Evolutionary conservation across 2,888 invertebrate species (phyloP), one percentile per base, ranked within the genome.

Genomic region (Lottia scabra): DNA sequence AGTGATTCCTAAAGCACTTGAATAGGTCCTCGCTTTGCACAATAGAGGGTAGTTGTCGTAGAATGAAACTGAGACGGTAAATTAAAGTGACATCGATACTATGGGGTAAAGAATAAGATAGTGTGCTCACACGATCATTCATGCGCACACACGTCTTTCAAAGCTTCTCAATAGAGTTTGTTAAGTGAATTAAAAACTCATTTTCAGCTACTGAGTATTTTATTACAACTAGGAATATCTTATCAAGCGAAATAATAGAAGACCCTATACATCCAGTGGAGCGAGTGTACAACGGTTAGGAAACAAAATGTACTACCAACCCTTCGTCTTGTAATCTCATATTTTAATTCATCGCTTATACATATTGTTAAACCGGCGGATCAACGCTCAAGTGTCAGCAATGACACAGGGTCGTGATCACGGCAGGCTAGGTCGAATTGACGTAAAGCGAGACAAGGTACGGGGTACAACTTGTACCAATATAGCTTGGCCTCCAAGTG

Each of bases 151-250:
- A 30, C 68, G 66, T 65, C 64, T 75, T 75, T 75, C 75, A 75
- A 45, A 45, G 46, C 16, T 67, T 16, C 48, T 75, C 72, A 72
- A 75, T 72, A 45, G 72, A 67, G 70, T 70, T 74, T 75, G 78
- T 71, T 70, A 76, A 74, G 72, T 78, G 78, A 78, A 76, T 78
- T 78, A 78, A 78, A 78, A 78, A 76, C 78, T 75, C 72, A 78
- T 78, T 78, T 76, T 75, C 44, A 72, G 48, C 72, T 67, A 63
- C 62, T 70, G 70, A 66, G 27, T 44, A 65, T 64, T 45, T 66
- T 67, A 45, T 64, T 48, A 64, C 68, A 63, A 64, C 64, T 63
- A 65, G 44, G 30, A 56, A 19, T 56, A 56, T 19, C 56, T 56
- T 56, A 56, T 56, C 56, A 56, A 56, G 19, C 23, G 23, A 19